Conservation (phyloP, 2,113 vertebrate species). For the Hydrolagus affinis region DNA sequence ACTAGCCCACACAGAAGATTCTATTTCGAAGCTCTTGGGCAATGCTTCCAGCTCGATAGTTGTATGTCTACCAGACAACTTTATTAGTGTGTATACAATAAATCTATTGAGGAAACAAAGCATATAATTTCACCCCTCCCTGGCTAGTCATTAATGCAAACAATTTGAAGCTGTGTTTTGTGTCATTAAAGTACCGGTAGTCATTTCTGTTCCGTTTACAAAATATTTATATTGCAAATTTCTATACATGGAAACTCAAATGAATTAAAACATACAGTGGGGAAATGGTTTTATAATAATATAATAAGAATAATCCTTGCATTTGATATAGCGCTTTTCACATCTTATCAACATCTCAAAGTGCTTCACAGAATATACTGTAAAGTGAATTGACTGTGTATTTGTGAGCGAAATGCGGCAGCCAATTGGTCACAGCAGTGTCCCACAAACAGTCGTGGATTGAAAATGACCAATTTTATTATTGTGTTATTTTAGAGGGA, state of each 20-base stretch:
- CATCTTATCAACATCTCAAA: too few relatives aligned
- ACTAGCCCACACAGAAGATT: slow-evolving; percentile 25
- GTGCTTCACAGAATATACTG: too few relatives aligned
- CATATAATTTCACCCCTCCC: slow-evolving; percentile 43
- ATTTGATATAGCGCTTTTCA: too few relatives aligned
- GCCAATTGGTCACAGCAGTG: too few relatives aligned
- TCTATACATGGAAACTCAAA: slow-evolving; percentile 54
- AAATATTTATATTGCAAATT: slow-evolving; percentile 37
- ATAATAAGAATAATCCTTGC: too few relatives aligned
- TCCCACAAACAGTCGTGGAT: too few relatives aligned
- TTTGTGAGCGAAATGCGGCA: too few relatives aligned
- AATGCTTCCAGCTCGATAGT: neutral
- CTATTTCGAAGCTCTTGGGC: slow-evolving; percentile 9
- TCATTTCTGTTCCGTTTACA: neutral
- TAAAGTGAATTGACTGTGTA: too few relatives aligned
- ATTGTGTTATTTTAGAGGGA: too few relatives aligned
- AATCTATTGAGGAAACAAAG: slow-evolving; percentile 47
- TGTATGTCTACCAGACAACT: slow-evolving; percentile 37
- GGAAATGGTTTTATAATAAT: slow-evolving; percentile 13
- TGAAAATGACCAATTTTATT: too few relatives aligned
- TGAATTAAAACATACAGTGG: neutral
- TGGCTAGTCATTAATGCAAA: slow-evolving; percentile 61
- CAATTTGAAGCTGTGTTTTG: slow-evolving; percentile 62
- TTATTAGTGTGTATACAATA: slow-evolving; percentile 51
- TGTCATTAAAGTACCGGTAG: too few relatives aligned